Evolutionary conservation across 2,888 invertebrate species (phyloP), one percentile per base, ranked within the genome.

Genomic region (Neoaliturus tenellus): DNA sequence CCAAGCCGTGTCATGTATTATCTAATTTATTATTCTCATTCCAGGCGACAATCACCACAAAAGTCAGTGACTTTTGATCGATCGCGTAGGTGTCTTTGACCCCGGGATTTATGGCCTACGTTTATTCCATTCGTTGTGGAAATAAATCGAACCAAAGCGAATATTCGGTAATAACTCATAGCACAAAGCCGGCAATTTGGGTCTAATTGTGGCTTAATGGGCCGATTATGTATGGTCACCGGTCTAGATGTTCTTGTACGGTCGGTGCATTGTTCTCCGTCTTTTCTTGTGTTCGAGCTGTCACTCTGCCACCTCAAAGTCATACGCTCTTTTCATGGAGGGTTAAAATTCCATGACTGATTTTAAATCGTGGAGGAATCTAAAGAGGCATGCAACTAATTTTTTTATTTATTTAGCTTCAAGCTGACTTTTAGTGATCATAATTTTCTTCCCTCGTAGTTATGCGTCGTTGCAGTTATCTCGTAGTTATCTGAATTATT

Each of bases 21-120:
- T 75, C 73, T 75, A 75, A 75, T 75, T 75, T 75, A 75, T 71
- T 71, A 71, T 75, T 75, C 73, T 75, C 73, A 75, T 75, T 44
- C 44, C 73, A 75, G n/a, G 41, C 44, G 44, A 75, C 73, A 75
- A 75, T 75, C 44, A 39, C 71, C 35, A 28, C 44, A 25, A 23
- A 44, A 75, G 73, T 75, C 73, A 44, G 44, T 75, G 73, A 75
- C 73, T 75, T 75, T 39, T 41, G 73, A 44, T 44, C 41, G 73
- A 44, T 75, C 28, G 73, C 73, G 28, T 44, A 28, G 17, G 73
- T 62, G 73, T 75, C 44, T 44, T 75, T 39, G 73, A 75, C 73
- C 73, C 39, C 28, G 28, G 28, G 62, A 62, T 62, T 62, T 62
- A 62, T 62, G 10, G 62, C 2, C 28, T 28, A 14, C 62, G 62